These are phyloP conservation scores for Ammodytes marinus DNA, from an alignment of 2,113 vertebrate genomes.

Conservation along the genomic window DNA sequence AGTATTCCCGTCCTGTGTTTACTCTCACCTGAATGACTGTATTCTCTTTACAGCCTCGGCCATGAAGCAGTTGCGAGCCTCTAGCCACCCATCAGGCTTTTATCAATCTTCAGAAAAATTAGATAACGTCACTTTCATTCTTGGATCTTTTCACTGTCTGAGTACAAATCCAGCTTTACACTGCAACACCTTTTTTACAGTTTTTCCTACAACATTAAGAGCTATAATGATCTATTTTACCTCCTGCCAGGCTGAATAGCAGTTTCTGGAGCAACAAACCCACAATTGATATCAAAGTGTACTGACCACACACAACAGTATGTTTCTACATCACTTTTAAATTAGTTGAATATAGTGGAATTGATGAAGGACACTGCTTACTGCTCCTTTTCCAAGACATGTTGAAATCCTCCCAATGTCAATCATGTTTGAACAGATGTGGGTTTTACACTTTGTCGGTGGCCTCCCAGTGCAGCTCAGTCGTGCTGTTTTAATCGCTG, in stretches of 20 bases:
- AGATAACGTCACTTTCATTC: neutral
- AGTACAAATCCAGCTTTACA: no score
- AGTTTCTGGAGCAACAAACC: no score
- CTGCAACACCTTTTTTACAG: no score
- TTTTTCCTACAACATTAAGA: no score
- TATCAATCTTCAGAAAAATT: neutral
- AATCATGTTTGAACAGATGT: slow-evolving; percentile 2
- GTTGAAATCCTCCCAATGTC: neutral
- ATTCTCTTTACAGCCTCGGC: no score
- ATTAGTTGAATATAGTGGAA: neutral
- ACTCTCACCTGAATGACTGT: no score
- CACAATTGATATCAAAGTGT: no score
- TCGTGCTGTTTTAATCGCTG: neutral
- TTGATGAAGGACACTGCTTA: neutral
- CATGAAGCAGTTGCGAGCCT: no score
- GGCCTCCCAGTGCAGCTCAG: neutral
- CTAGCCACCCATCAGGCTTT: no score
- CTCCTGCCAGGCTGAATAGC: no score
- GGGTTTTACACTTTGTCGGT: slow-evolving; percentile 2
- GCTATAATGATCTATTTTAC: no score
- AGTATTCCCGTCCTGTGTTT: no score
- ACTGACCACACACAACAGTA: neutral
- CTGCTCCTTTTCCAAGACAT: neutral
- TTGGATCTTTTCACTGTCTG: neutral
- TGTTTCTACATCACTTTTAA: neutral